Base-by-base conservation (phyloP, 1,140 invertebrate genomes). In the Drosophila albomicans region DNA sequence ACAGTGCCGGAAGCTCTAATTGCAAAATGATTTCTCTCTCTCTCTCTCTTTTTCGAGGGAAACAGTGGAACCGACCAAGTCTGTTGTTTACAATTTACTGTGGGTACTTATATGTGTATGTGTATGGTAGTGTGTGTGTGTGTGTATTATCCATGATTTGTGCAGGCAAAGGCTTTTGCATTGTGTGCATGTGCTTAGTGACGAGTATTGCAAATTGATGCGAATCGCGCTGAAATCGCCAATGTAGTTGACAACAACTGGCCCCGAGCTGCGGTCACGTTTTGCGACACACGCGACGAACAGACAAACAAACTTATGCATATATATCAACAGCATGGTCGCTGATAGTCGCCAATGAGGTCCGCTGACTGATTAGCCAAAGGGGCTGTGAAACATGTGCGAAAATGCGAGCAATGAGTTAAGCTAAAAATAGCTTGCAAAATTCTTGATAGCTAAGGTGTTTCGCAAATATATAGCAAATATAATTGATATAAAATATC, bases 211-310 rank as follows among this genome's bases (percentile, higher is more conserved):
- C 48, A 51, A 79, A 77, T 78, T 80, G 82, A 76, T 75, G 82
- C 62, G 64, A 79, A 75, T 61, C 61, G 51, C 65, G 68, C 59
- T 57, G 72, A 54, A 58, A 69, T 56, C 52, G 61, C 28, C 48
- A 28, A 61, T 49, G 43, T 56, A n/a, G 66, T 49, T 57, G 70
- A 35, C 59, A 38, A 45, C 32, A 16, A 56, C 20, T 64, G 63
- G 16, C 32, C 63, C 61, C 25, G 49, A 54, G 41, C 56, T 57
- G 46, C 76, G 69, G 81, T 89, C 85, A 89, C 85, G 85, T 89
- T 89, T 89, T 52, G 5, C 5, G 74, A 89, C 78, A 85, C 69
- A 65, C 77, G 73, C 59, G 58, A 63, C 61, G 41, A 57, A 57
- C 59, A 59, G 62, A 68, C 25, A 49, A 13, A 25, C 7, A 15